phyloP scores from a whole-genome alignment of 2,888 invertebrate species.

The Tetragonisca angustula region DNA sequence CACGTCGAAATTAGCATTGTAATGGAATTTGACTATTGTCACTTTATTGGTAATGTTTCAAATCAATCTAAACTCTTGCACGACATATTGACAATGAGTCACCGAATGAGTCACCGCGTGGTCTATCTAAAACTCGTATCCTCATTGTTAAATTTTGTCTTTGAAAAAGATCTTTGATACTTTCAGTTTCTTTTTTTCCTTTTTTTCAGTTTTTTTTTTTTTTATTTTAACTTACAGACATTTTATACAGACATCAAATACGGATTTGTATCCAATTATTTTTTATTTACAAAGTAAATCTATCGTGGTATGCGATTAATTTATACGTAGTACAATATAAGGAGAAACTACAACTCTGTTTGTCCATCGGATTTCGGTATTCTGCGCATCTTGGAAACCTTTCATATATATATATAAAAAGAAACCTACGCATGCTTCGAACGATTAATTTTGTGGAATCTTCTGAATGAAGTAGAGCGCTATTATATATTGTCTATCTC shows the following conservation, averaged over 20 bases:
- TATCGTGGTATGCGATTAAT: constrained; percentile 26
- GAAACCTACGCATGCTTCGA: constrained; percentile 42
- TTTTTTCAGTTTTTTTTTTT: too few relatives aligned
- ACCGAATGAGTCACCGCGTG: background rate
- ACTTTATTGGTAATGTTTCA: background rate
- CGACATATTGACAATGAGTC: too few relatives aligned
- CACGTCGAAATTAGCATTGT: too few relatives aligned
- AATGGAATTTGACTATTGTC: too few relatives aligned
- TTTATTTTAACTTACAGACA: constrained; percentile 11
- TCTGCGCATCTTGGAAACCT: background rate
- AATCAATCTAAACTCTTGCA: background rate
- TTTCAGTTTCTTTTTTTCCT: background rate
- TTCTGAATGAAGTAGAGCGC: background rate
- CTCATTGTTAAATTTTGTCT: background rate
- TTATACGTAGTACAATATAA: constrained; percentile 32
- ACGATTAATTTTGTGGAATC: constrained; percentile 22
- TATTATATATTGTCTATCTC: constrained; percentile 41
- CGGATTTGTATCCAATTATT: constrained; percentile 43
- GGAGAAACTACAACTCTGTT: constrained; percentile 13
- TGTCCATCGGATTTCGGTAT: constrained; percentile 10
- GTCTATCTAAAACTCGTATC: background rate
- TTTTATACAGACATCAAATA: constrained; percentile 1
- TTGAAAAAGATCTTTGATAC: background rate
- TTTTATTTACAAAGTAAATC: constrained; percentile 58
- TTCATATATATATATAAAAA: constrained; percentile 26